Evolutionary conservation across 1,140 invertebrate species (phyloP).

Genomic region (Trichonephila inaurata): DNA sequence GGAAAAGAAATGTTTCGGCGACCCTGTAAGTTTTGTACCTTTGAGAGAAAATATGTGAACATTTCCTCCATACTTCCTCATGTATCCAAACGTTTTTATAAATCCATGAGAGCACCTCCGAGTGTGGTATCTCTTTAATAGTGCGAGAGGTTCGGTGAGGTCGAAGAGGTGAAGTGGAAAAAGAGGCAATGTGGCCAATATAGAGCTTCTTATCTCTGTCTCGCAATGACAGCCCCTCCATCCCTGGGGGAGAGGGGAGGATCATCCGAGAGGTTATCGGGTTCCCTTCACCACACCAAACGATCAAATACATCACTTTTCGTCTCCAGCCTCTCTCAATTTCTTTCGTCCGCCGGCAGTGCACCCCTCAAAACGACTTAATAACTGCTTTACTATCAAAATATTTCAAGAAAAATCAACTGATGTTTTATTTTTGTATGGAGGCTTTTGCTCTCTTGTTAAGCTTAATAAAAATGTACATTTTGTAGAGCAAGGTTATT

Average conservation of each 20-base stretch:
- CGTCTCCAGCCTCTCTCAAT: neutral
- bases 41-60: neutral
- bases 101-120: neutral
- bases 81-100: neutral
- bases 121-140: conserved; percentile 28
- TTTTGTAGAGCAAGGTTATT: neutral
- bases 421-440: neutral
- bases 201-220: conserved; percentile 68
- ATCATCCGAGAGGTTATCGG: conserved; percentile 65
- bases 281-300: conserved; percentile 75
- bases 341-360: neutral
- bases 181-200: conserved; percentile 76
- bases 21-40: neutral
- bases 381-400: no score
- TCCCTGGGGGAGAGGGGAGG: conserved; percentile 11
- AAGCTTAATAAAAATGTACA: neutral
- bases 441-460: neutral
- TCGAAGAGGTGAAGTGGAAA: conserved; percentile 73
- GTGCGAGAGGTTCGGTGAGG: conserved; percentile 5
- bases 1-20: no score
- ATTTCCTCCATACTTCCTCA: neutral
- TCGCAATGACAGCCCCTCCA: conserved; percentile 69
- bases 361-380: no score
- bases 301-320: conserved; percentile 75
- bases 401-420: no score